phyloP scores from a whole-genome alignment of 2,888 invertebrate genomes.

The Campoletis raptor region DNA sequence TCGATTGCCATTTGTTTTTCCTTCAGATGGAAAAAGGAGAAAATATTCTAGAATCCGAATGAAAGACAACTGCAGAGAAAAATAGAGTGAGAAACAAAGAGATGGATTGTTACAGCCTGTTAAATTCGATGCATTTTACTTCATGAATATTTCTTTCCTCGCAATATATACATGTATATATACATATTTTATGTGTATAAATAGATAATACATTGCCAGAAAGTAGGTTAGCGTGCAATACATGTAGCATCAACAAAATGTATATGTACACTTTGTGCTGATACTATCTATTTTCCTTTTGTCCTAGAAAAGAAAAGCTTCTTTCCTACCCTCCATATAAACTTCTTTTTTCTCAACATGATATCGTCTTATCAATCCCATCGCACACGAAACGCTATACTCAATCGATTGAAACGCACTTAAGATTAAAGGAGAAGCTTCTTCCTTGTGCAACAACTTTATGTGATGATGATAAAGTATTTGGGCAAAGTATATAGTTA shows the following conservation, averaged over 20 bases:
- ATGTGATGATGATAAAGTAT: background rate
- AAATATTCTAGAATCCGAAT: constrained; percentile 8
- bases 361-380: constrained; percentile 7
- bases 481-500: background rate
- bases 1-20: constrained; percentile 62
- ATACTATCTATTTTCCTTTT: constrained; percentile 22
- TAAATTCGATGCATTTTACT: constrained; percentile 28
- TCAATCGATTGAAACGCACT: constrained; percentile 2
- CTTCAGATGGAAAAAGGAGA: constrained; percentile 15
- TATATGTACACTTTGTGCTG: constrained; percentile 1
- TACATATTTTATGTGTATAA: background rate
- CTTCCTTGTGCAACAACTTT: constrained; percentile 1
- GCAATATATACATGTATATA: background rate
- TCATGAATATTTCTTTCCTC: constrained; percentile 2
- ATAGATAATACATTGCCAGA: background rate
- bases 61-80: constrained; percentile 24
- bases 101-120: constrained; percentile 14
- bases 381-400: background rate
- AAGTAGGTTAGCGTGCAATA: background rate
- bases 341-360: background rate
- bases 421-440: background rate
- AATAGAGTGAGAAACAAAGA: background rate
- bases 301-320: background rate
- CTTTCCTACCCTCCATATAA: background rate
- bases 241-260: constrained; percentile 10